phyloP scores from a whole-genome alignment of 92 coral and sea anemone genomes.

The Porites rus region DNA sequence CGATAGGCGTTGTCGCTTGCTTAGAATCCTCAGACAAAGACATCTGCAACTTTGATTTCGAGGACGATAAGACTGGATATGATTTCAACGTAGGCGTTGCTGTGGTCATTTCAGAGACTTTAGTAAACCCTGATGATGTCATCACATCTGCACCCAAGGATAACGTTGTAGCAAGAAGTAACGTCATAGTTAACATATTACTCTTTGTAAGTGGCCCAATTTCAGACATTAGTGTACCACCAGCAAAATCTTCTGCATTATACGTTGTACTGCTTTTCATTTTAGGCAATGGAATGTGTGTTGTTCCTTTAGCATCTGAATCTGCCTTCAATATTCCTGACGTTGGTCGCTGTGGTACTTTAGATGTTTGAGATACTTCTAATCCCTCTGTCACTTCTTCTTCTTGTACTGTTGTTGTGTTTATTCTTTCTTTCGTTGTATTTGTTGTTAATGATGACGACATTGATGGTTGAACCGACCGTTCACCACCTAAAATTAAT shows the following conservation, averaged over 20 bases:
- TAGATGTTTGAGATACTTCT: too few relatives aligned
- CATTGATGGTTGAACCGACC: conserved; percentile 11
- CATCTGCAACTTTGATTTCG: not conserved
- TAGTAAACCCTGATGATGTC: conserved; percentile 5
- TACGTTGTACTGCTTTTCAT: not conserved
- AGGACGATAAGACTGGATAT: not conserved
- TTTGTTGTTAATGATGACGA: not conserved
- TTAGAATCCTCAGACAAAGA: not conserved
- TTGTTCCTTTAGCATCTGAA: not conserved
- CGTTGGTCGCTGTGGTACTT: not conserved
- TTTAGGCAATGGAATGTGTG: not conserved
- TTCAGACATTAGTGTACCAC: not conserved
- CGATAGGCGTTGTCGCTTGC: not conserved
- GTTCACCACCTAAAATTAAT: conserved; percentile 22
- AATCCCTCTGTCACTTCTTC: too few relatives aligned
- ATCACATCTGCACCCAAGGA: not conserved
- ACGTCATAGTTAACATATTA: not conserved
- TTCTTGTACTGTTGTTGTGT: too few relatives aligned
- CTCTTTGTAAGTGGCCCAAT: not conserved
- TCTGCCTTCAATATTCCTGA: not conserved
- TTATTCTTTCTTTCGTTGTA: not conserved
- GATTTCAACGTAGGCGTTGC: not conserved
- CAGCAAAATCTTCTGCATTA: not conserved
- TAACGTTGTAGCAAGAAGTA: not conserved
- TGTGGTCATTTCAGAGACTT: not conserved